Conservation (phyloP, 2,888 invertebrate species). For the Helobdella robusta region DNA sequence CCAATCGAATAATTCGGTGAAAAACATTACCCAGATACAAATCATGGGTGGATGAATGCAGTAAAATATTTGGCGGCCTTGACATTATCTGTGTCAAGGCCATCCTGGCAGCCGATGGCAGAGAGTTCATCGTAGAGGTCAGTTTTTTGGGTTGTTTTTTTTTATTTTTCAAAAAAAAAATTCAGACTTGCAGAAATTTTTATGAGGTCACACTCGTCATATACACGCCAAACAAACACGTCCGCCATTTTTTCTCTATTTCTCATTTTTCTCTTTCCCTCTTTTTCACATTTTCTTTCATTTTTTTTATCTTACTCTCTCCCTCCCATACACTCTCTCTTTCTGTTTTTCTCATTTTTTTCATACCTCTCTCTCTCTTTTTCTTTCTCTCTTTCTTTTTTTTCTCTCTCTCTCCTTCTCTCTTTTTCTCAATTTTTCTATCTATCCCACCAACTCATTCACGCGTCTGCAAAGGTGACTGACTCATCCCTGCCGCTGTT, state of each 20-base stretch:
- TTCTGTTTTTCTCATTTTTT: not conserved
- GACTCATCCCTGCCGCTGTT: constrained; percentile 85
- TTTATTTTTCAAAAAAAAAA: not conserved
- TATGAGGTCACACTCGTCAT: too few species aligned
- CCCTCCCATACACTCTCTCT: not conserved
- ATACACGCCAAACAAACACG: too few species aligned
- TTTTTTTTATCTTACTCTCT: not conserved
- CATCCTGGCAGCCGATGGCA: constrained; percentile 81
- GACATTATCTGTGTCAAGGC: constrained; percentile 86
- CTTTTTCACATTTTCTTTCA: too few species aligned
- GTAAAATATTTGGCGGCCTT: constrained; percentile 64
- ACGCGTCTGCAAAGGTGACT: constrained; percentile 57
- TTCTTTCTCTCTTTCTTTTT: not conserved
- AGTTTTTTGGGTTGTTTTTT: constrained; percentile 19
- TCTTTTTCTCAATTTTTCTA: not conserved
- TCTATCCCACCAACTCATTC: not conserved
- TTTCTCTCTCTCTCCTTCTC: constrained; percentile 1
- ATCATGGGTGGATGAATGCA: constrained; percentile 78
- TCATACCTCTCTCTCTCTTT: not conserved
- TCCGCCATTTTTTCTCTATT: too few species aligned
- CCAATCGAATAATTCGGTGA: too few species aligned
- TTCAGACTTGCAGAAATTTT: not conserved
- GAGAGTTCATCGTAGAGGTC: constrained; percentile 80
- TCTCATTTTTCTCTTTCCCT: too few species aligned
- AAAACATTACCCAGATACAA: constrained; percentile 63